These are phyloP conservation scores for Ceratina australensis DNA, from an alignment of 1,140 invertebrate species.

Conservation along the genomic window DNA sequence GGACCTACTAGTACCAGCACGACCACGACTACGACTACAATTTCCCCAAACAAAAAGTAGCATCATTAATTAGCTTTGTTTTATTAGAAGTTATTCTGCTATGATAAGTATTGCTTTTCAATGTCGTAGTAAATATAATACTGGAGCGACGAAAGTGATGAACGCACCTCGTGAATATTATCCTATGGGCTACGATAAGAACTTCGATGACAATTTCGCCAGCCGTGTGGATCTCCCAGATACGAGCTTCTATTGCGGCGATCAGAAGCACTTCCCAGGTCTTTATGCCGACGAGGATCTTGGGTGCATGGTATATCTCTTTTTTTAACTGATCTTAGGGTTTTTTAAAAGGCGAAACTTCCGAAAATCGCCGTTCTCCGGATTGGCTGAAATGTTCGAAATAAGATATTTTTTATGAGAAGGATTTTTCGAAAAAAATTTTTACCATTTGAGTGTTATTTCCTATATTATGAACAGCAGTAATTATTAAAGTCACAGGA, in stretches of 20 bases:
- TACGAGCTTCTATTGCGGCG: constrained; percentile 92
- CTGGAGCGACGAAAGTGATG: constrained; percentile 86
- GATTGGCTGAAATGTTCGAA: not conserved
- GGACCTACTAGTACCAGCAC: constrained; percentile 77
- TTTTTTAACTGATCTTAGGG: too few relatives aligned
- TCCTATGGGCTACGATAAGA: constrained; percentile 91
- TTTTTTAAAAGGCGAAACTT: too few relatives aligned
- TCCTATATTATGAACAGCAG: too few relatives aligned
- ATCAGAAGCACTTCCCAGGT: constrained; percentile 94
- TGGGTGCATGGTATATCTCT: constrained; percentile 89
- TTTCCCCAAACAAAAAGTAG: constrained; percentile 66
- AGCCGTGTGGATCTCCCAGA: constrained; percentile 90
- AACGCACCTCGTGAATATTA: constrained; percentile 94
- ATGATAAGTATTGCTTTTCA: not conserved
- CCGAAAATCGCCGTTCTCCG: too few relatives aligned
- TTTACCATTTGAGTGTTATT: too few relatives aligned
- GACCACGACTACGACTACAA: constrained; percentile 72
- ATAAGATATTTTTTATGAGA: too few relatives aligned
- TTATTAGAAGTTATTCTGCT: not conserved
- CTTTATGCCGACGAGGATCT: constrained; percentile 93
- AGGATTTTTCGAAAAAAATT: too few relatives aligned
- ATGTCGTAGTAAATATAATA: constrained; percentile 66
- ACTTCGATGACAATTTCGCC: constrained; percentile 92
- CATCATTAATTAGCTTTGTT: not conserved
- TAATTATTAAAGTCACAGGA: too few relatives aligned